A percentile compares a stretch with the other conserved stretches of the same genome.
These are phyloP conservation scores for Oophaga pumilio DNA, from an alignment of 2,113 vertebrate genomes.

Conservation along the genomic window DNA sequence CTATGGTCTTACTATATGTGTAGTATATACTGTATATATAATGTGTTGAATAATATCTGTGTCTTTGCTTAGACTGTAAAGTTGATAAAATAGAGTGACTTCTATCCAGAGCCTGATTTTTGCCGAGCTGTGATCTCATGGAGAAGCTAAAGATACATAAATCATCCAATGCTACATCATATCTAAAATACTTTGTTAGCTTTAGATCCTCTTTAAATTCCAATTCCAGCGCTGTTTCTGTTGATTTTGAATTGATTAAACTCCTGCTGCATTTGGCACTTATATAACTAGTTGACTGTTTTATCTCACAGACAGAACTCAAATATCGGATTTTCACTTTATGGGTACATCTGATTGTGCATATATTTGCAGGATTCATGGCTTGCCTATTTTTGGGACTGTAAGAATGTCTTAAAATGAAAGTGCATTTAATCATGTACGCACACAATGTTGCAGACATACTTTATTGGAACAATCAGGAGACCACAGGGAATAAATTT, in stretches of 20 bases:
- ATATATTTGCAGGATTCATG: conserved; percentile 47
- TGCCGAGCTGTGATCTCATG: background rate
- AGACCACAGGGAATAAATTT: conserved; percentile 54
- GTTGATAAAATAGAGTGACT: background rate
- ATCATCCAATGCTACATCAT: background rate
- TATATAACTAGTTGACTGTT: conserved; percentile 19
- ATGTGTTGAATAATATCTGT: background rate
- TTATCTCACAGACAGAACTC: conserved; percentile 28
- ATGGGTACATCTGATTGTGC: conserved; percentile 32
- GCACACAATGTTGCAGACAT: conserved; percentile 39
- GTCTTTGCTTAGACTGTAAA: background rate
- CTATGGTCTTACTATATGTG: too few relatives aligned
- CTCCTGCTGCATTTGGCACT: conserved; percentile 13
- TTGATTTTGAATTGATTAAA: conserved; percentile 39
- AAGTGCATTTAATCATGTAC: conserved; percentile 48
- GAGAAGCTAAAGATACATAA: background rate
- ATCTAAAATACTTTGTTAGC: conserved; percentile 24
- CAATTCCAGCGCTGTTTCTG: background rate
- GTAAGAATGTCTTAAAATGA: conserved; percentile 14
- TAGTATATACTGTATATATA: too few relatives aligned
- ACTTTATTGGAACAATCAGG: conserved; percentile 51
- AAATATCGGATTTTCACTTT: conserved; percentile 41
- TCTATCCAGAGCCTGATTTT: background rate
- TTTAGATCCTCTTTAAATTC: conserved; percentile 17
- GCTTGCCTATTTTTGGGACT: conserved; percentile 44